phyloP scores from a whole-genome alignment of 2,113 vertebrate species.

The Grammomys surdaster region DNA sequence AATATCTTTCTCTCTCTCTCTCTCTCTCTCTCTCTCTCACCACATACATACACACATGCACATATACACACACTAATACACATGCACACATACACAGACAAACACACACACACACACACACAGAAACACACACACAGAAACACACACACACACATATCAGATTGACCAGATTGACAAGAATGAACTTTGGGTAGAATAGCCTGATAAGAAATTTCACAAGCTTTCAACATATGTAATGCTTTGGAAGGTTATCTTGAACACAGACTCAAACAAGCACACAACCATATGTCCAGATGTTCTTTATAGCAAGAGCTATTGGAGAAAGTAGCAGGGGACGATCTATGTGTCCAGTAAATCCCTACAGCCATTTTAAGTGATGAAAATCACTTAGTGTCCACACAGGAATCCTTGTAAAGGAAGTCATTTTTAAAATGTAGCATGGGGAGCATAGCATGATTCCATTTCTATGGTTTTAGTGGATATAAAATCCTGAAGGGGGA shows the following conservation, averaged over 20 bases:
- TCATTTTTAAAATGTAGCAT: constrained; percentile 28
- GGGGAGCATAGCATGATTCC: neutral
- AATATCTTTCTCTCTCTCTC: too few relatives aligned
- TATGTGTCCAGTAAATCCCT: neutral
- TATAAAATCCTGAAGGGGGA: constrained; percentile 19
- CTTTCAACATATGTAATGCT: neutral
- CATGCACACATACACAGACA: neutral
- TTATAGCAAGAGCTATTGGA: neutral
- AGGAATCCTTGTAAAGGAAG: neutral
- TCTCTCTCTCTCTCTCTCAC: too few relatives aligned
- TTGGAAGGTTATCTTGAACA: neutral
- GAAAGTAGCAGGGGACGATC: neutral
- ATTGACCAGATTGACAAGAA: constrained; percentile 6
- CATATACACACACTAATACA: neutral
- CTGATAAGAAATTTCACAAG: constrained; percentile 13
- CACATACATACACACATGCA: neutral
- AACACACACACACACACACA: neutral
- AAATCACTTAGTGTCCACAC: neutral
- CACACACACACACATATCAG: neutral
- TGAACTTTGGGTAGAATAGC: neutral
- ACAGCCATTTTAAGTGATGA: neutral
- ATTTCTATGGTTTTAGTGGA: constrained; percentile 6
- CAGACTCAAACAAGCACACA: constrained; percentile 8
- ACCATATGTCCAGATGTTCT: neutral
- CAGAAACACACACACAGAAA: neutral